Percentiles rank a stretch among this genome's conserved stretches.
Evolutionary conservation across 1,140 invertebrate genomes (phyloP).

Genomic region (Mactra quadrangularis): DNA sequence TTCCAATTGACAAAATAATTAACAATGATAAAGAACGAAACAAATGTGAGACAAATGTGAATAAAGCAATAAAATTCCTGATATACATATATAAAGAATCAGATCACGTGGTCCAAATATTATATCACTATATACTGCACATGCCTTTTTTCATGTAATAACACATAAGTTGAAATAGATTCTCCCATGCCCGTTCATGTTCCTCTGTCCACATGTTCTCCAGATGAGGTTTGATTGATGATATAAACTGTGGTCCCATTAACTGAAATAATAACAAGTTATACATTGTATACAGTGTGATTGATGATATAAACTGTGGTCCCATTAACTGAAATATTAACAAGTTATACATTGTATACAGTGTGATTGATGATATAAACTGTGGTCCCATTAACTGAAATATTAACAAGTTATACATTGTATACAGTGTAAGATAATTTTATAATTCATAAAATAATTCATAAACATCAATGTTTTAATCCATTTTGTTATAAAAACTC

Average conservation of each 20-base stretch:
- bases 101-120: no score
- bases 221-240: slow-evolving; percentile 52
- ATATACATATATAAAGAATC: no score
- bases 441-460: background rate
- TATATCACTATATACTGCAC: slow-evolving; percentile 36
- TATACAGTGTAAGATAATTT: slow-evolving; percentile 19
- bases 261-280: slow-evolving; percentile 34
- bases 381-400: slow-evolving; percentile 63
- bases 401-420: background rate
- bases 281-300: slow-evolving; percentile 3
- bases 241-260: slow-evolving; percentile 62
- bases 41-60: no score
- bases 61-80: no score
- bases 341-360: background rate
- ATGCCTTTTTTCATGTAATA: slow-evolving; percentile 64
- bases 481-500: background rate
- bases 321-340: slow-evolving; percentile 59
- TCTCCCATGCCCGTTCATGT: slow-evolving; percentile 49
- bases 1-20: no score
- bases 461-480: background rate
- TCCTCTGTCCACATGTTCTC: slow-evolving; percentile 41
- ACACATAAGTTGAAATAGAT: slow-evolving; percentile 54
- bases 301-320: slow-evolving; percentile 56
- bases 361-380: slow-evolving; percentile 54
- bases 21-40: no score